Conservation (phyloP, 2,113 vertebrate genomes). For the Gadus chalcogrammus region DNA sequence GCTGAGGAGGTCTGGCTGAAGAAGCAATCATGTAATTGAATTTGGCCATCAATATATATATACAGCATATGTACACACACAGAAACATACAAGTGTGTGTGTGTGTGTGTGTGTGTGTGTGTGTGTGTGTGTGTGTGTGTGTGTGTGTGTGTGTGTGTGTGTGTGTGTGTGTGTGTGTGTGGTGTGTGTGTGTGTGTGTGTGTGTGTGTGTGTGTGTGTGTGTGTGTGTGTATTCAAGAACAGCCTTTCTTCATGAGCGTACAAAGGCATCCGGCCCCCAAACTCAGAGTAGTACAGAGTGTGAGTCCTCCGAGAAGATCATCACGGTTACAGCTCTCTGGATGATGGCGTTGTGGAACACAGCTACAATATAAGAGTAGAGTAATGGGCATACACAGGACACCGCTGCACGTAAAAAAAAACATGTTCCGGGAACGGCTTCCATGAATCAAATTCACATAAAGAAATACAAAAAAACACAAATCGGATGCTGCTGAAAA, state of each 20-base stretch:
- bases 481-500: not conserved
- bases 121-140: no score
- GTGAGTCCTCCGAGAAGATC: constrained; percentile 58
- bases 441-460: not conserved
- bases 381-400: constrained; percentile 28
- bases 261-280: constrained; percentile 51
- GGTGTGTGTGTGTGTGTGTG: no score
- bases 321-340: constrained; percentile 58
- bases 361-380: constrained; percentile 42
- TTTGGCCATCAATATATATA: constrained; percentile 69
- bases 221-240: no score
- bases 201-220: no score
- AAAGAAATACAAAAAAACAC: constrained; percentile 19
- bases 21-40: constrained; percentile 76
- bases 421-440: constrained; percentile 1
- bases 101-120: no score
- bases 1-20: constrained; percentile 52
- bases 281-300: constrained; percentile 45
- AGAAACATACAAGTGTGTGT: not conserved
- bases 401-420: constrained; percentile 23
- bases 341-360: constrained; percentile 41
- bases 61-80: constrained; percentile 31
- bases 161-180: no score
- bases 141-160: no score
- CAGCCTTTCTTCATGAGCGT: constrained; percentile 47